phyloP scores from a whole-genome alignment of 2,888 invertebrate species.

The Gari tellinella region DNA sequence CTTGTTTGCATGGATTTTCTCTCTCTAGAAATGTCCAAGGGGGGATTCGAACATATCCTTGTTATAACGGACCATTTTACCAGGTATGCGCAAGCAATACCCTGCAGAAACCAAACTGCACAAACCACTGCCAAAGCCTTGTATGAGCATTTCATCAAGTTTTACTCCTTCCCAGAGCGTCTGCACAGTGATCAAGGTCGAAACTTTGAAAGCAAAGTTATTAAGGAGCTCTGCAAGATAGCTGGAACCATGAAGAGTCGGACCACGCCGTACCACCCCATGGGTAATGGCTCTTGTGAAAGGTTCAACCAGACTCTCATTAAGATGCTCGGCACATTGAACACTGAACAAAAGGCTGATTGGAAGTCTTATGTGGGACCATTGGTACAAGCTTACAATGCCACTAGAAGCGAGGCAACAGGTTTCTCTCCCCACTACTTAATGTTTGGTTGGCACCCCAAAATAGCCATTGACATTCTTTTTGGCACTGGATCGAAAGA shows the following conservation, averaged over 20 bases:
- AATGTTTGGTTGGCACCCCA: slow-evolving; percentile 29
- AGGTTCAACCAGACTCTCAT: slow-evolving; percentile 24
- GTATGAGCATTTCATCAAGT: slow-evolving; percentile 20
- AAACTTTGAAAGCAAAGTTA: no score
- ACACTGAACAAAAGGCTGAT: neutral
- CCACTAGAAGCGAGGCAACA: slow-evolving; percentile 11
- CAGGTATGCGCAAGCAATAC: slow-evolving; percentile 22
- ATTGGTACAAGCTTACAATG: slow-evolving; percentile 23
- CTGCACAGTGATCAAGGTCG: slow-evolving; percentile 23
- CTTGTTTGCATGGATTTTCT: slow-evolving; percentile 28
- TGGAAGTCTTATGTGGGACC: slow-evolving; percentile 19
- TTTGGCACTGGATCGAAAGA: no score
- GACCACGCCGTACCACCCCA: slow-evolving; percentile 34
- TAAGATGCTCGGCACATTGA: slow-evolving; percentile 21
- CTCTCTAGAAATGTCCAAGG: slow-evolving; percentile 10
- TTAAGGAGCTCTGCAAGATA: slow-evolving; percentile 23
- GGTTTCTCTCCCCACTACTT: slow-evolving; percentile 26
- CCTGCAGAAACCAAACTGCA: slow-evolving; percentile 21
- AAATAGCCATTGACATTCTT: slow-evolving; percentile 17
- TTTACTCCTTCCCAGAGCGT: slow-evolving; percentile 19
- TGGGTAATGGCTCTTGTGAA: slow-evolving; percentile 28
- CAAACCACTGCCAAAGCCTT: slow-evolving; percentile 24
- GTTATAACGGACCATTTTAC: slow-evolving; percentile 34
- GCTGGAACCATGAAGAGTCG: slow-evolving; percentile 8
- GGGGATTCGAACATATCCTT: slow-evolving; percentile 21